A percentile compares a stretch with the other conserved stretches of the same genome.
phyloP scores from a whole-genome alignment of 2,888 invertebrate genomes.

The Drosophila mercatorum region DNA sequence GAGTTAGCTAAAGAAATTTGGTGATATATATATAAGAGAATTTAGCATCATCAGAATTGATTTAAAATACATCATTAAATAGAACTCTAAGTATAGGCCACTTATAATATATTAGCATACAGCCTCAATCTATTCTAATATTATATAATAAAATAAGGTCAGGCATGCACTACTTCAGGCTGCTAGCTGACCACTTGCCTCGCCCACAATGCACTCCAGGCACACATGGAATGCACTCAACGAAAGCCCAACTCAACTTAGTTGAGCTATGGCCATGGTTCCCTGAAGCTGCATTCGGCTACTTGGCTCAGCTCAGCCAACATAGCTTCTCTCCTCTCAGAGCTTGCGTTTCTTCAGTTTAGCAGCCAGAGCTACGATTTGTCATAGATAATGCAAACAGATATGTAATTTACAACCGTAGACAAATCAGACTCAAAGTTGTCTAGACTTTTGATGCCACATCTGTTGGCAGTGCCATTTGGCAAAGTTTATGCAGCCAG shows the following conservation, averaged over 20 bases:
- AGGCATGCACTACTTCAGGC: neutral
- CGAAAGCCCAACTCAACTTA: neutral
- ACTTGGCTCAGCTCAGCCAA: neutral
- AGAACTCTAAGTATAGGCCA: too few relatives aligned
- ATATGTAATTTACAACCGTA: constrained; percentile 59
- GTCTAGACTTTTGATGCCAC: constrained; percentile 53
- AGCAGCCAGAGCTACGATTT: constrained; percentile 41
- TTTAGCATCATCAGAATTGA: too few relatives aligned
- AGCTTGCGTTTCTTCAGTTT: neutral
- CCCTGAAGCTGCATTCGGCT: neutral
- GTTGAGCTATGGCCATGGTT: neutral
- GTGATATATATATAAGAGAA: too few relatives aligned
- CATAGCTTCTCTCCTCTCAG: too few relatives aligned
- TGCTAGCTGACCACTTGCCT: neutral
- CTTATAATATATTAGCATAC: neutral
- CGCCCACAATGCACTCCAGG: neutral
- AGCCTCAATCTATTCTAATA: neutral
- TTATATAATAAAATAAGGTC: too few relatives aligned
- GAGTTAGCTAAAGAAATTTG: too few relatives aligned
- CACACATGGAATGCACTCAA: neutral
- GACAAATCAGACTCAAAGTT: constrained; percentile 54
- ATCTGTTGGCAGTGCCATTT: constrained; percentile 56
- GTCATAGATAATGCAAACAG: constrained; percentile 60
- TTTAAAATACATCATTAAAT: too few relatives aligned
- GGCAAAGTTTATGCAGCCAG: constrained; percentile 40